These are phyloP conservation scores for Punctoribates punctum DNA, from an alignment of 2,888 invertebrate genomes.

Conservation along the genomic window DNA sequence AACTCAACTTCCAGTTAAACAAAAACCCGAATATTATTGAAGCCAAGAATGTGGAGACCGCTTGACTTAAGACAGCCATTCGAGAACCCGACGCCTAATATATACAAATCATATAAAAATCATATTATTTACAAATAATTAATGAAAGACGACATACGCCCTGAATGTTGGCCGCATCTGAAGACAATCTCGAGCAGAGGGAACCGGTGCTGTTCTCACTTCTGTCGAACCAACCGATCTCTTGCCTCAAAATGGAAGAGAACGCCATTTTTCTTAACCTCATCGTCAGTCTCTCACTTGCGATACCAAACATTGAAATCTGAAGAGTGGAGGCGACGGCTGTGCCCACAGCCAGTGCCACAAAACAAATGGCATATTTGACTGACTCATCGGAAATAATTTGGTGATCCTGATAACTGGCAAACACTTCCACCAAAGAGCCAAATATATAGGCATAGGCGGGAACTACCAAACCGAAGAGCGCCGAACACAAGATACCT, in stretches of 20 bases:
- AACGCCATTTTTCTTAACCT: slow-evolving; percentile 54
- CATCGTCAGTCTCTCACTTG: slow-evolving; percentile 52
- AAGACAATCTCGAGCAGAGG: slow-evolving; percentile 54
- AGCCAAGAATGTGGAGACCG: slow-evolving; percentile 59
- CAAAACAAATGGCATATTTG: not conserved
- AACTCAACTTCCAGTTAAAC: slow-evolving; percentile 68
- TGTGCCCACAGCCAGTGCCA: not conserved
- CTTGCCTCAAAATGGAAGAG: slow-evolving; percentile 54
- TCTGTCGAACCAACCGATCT: slow-evolving; percentile 56
- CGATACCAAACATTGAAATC: slow-evolving; percentile 43
- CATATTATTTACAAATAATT: not conserved
- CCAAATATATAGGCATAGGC: slow-evolving; percentile 1
- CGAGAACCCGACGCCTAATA: slow-evolving; percentile 72
- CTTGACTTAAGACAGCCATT: slow-evolving; percentile 66
- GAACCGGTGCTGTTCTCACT: slow-evolving; percentile 53
- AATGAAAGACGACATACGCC: slow-evolving; percentile 53
- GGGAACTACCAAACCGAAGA: not conserved
- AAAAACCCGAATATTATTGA: slow-evolving; percentile 65
- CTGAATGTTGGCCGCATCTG: slow-evolving; percentile 58
- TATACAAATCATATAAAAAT: slow-evolving; percentile 57
- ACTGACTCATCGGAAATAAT: not conserved
- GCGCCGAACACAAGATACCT: not conserved
- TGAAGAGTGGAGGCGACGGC: not conserved
- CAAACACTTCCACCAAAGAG: slow-evolving; percentile 1
- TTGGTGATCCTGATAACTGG: not conserved